phyloP scores from a whole-genome alignment of 2,113 vertebrate species.

The Dromiciops gliroides region DNA sequence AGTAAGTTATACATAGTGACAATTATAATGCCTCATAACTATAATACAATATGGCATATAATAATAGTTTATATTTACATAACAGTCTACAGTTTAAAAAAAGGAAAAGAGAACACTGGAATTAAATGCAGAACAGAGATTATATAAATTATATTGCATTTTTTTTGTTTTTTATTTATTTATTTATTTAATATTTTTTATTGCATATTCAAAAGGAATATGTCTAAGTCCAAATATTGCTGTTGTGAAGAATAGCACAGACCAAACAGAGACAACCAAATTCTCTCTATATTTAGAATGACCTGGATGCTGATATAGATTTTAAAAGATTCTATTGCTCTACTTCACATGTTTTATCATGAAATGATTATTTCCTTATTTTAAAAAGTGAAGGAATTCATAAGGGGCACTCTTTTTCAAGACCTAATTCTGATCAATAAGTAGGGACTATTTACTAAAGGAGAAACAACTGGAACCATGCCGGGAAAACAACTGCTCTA shows the following conservation, averaged over 20 bases:
- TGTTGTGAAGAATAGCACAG: neutral
- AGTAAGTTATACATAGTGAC: constrained; percentile 1
- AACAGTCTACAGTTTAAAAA: neutral
- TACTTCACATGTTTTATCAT: neutral
- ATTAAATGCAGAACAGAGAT: neutral
- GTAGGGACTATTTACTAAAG: neutral
- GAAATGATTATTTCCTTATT: neutral
- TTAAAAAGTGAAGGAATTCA: neutral
- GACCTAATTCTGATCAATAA: neutral
- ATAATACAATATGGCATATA: neutral
- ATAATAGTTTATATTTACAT: neutral
- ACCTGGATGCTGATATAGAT: constrained; percentile 3
- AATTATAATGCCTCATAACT: neutral
- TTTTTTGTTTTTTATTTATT: no score
- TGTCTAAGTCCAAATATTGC: neutral
- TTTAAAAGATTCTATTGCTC: neutral
- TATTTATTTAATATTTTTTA: no score
- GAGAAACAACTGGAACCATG: neutral
- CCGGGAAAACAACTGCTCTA: neutral
- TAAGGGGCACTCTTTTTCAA: neutral
- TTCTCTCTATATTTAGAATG: neutral
- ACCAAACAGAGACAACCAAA: constrained; percentile 18
- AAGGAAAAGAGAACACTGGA: neutral
- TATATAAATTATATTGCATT: neutral
- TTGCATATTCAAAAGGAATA: neutral